Evolutionary conservation across 2,113 vertebrate species (phyloP), one percentile per base, ranked within the genome.

Genomic region (Phyllopteryx taeniolatus): DNA sequence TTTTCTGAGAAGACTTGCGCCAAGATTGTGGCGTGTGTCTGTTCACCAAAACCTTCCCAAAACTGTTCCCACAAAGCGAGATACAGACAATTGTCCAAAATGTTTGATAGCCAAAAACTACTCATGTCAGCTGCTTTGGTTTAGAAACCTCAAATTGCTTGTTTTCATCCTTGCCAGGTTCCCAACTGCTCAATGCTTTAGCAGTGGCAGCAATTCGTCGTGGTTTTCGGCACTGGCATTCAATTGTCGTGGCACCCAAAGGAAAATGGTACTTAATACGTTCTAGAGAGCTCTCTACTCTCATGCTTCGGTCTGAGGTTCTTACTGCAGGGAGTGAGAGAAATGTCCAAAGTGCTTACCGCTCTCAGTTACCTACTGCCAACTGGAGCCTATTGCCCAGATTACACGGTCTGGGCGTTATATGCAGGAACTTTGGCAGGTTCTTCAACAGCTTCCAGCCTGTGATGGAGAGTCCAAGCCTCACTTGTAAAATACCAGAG

Each of bases 291-390:
- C 33, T 47, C 17, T 66, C 8, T 31, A 44, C 31, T 35, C 69
- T 80, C 15, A 54, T 9, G 66, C 31, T 49, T n/a, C 59, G 68
- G 43, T 17, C 27, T 74, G 9, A 53, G 33, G 53, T 49, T 75
- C 33, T 19, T 27, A 77, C 59, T 77, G 44, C 62, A 57, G 20
- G 60, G 59, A 67, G 62, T 69, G 70, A 70, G 27, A 76, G 54
- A 77, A 86, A 87, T 79, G n/a, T 22, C 53, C 53, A 56, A 56
- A 22, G 75, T 72, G 84, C 70, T 84, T 75, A 47, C 59, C 77
- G 59, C 70, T 80, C 88, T 88, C 71, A 84, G 83, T 78, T 85
- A 82, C 81, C 82, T 67, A 44, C 65, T 83, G 82, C 77, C 83
- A 89, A 83, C 73, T 77, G 68, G 46, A 70, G 75, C 71, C 71